Base-by-base conservation (phyloP, 2,888 invertebrate species). In the Papilio demoleus region DNA sequence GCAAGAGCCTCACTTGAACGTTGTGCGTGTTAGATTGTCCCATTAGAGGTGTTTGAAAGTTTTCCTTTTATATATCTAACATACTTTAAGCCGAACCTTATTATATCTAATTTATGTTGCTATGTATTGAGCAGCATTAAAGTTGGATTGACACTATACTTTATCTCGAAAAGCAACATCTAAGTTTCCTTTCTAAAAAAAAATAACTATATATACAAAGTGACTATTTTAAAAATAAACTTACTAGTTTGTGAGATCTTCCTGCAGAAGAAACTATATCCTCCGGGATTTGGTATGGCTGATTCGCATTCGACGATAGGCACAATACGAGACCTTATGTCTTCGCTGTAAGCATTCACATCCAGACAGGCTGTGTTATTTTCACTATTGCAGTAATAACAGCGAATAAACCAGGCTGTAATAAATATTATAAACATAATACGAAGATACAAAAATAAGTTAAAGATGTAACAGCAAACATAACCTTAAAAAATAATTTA, bases 311-410 rank as follows among this genome's bases (percentile, higher is more conserved):
- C 77, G 4, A 92, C 87, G 4, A 88, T 77, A 0, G 91, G 90
- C 1, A 92, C 82, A 71, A 90, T 81, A 38, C 82, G 78, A 1
- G 82, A 79, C 14, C 85, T 79, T 22, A 81, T 71, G 72, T 90
- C 90, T 14, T 94, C 93, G 3, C 88, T 85, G 22, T 82, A 81
- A 67, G 84, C 81, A 70, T 93, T 89, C 70, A 95, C 83, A 69
- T 93, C 93, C 1, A 88, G 85, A 78, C 97, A 97, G 50, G 94
- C 94, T 9, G 94, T 93, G 83, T 96, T 94, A 76, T 94, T 93
- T 22, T 93, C 94, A 24, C 96, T 96, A 84, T 96, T 96, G 87
- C 97, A 97, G 80, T 96, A 95, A 86, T 94, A 96, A 76, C 97
- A 97, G 74, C 92, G 86, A 67, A 95, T 93, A 38, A 89, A 88